Evolutionary conservation across 1,140 invertebrate species (phyloP), one percentile per base, ranked within the genome.

Genomic region (Sipha flava): DNA sequence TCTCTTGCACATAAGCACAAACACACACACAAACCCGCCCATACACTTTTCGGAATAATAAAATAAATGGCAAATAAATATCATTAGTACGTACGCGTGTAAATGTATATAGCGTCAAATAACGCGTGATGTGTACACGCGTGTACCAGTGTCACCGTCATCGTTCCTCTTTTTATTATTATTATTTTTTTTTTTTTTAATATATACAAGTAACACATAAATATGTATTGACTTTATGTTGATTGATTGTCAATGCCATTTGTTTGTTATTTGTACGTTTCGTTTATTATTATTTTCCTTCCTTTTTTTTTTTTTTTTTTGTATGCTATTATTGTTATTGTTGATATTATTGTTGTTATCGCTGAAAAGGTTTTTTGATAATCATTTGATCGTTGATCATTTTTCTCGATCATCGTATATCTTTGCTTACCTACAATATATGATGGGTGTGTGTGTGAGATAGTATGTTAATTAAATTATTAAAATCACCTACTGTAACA

Each of bases 21-120:
- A 6, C 10, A 6, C 10, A 40, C 62, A 21, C n/a, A 68, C 43
- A 34, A 26, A 31, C 4, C n/a, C 47, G 31, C n/a, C 26, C n/a
- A 34, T 29, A 9, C 6, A 57, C 9, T 10, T 45, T 40, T 40
- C n/a, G 47, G 23, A 54, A 75, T 75, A 75, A 57, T 75, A 75
- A 40, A 34, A 57, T 37, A 57, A 75, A 75, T 57, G 49, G 49
- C 57, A 75, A 75, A 75, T 75, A 75, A n/a, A n/a, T 34, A 31
- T 16, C 16, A 29, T 29, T 68, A 18, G 7, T 45, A 45, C 21
- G 45, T 6, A 47, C 6, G 16, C 21, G 34, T 29, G 40, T 45
- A 4, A 29, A 70, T 14, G 49, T 23, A 47, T 10, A 29, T 70
- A 57, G 29, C 14, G 62, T 66, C 62, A 43, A n/a, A 45, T 68